Evolutionary conservation across 2,113 vertebrate genomes (phyloP).

Genomic region (Neotragus pygmaeus): DNA sequence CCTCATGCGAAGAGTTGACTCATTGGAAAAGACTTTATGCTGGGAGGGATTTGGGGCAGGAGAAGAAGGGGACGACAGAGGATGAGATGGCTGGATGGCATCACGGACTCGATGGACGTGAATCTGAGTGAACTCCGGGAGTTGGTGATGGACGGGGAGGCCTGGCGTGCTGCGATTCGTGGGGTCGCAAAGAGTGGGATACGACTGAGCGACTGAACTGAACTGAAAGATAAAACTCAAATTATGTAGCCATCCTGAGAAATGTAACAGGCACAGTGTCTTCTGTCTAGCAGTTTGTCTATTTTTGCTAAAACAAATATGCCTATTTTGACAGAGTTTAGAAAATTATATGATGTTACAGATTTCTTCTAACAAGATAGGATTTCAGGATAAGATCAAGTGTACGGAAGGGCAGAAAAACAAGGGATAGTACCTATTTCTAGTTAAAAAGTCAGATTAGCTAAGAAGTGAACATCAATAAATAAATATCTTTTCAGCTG

Average conservation of each 20-base stretch:
- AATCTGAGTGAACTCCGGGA: too few species aligned
- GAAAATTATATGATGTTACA: background rate
- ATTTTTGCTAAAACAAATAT: slow-evolving; percentile 43
- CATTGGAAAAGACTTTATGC: too few species aligned
- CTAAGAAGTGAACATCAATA: background rate
- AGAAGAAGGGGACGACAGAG: too few species aligned
- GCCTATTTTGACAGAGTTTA: slow-evolving; percentile 19
- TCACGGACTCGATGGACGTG: too few species aligned
- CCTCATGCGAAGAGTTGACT: too few species aligned
- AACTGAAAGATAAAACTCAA: background rate
- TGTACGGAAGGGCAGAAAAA: background rate
- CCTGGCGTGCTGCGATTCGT: too few species aligned
- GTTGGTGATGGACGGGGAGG: too few species aligned
- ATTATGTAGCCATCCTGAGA: background rate
- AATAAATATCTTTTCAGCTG: background rate
- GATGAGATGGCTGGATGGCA: too few species aligned
- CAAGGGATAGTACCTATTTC: background rate
- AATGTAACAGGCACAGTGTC: background rate
- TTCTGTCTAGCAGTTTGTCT: background rate
- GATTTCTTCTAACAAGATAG: background rate
- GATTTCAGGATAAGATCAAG: background rate
- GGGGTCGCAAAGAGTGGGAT: too few species aligned
- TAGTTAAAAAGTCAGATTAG: background rate
- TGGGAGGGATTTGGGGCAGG: too few species aligned
- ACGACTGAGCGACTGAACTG: too few species aligned